Evolutionary conservation across 2,888 invertebrate genomes (phyloP).

Genomic region (Sarcophaga carnaria): DNA sequence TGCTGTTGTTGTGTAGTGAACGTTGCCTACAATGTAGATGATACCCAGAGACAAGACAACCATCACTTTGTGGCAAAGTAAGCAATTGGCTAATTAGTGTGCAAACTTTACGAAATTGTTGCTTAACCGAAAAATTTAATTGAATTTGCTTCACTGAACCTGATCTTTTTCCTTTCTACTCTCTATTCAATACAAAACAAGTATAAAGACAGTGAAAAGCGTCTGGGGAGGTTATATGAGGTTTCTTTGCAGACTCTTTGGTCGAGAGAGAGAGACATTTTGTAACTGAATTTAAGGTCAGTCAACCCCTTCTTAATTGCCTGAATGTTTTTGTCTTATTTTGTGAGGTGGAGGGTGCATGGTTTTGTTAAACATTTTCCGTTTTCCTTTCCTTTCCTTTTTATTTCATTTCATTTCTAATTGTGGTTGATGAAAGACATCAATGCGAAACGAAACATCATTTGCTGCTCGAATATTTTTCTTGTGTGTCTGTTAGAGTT

Average conservation of each 20-base stretch:
- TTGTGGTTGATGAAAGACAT: slow-evolving; percentile 66
- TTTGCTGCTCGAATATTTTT: slow-evolving; percentile 17
- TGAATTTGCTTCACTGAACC: slow-evolving; percentile 74
- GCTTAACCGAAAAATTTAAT: slow-evolving; percentile 76
- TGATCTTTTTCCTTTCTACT: not conserved
- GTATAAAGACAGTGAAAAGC: not conserved
- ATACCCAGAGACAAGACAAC: slow-evolving; percentile 25
- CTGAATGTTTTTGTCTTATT: slow-evolving; percentile 9
- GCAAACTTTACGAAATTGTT: slow-evolving; percentile 78
- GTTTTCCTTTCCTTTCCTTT: slow-evolving; percentile 8
- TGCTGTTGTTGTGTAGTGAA: too few species aligned
- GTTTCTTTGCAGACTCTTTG: not conserved
- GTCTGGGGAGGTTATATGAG: not conserved
- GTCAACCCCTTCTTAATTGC: slow-evolving; percentile 60
- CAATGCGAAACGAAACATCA: slow-evolving; percentile 60
- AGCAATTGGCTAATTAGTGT: slow-evolving; percentile 79
- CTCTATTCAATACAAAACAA: not conserved
- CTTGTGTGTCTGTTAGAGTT: not conserved
- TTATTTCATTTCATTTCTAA: slow-evolving; percentile 62
- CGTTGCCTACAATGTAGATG: slow-evolving; percentile 26
- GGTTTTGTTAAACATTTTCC: slow-evolving; percentile 2
- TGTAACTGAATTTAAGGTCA: slow-evolving; percentile 48
- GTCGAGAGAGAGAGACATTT: not conserved
- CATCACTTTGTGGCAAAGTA: slow-evolving; percentile 61
- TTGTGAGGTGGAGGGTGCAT: not conserved